Conservation (phyloP, 2,888 invertebrate species). For the Andricus curvator region DNA sequence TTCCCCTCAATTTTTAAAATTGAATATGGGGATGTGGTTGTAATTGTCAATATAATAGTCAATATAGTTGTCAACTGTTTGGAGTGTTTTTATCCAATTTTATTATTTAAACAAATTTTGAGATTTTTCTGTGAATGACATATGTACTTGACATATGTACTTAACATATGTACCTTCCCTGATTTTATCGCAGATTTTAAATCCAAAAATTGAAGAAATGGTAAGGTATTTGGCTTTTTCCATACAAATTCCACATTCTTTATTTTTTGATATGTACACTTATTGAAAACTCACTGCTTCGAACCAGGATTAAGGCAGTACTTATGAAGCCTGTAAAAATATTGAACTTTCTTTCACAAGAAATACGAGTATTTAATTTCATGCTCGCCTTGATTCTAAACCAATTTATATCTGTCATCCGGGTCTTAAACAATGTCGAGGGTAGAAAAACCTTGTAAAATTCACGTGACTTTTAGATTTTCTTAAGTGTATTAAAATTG, state of each 20-base stretch:
- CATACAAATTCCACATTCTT: too few species aligned
- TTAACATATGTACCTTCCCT: too few species aligned
- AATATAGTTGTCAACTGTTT: too few species aligned
- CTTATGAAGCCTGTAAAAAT: constrained; percentile 15
- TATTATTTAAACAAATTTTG: too few species aligned
- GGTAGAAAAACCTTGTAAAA: neutral
- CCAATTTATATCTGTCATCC: constrained; percentile 3
- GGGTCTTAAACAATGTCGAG: constrained; percentile 6
- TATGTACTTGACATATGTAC: too few species aligned
- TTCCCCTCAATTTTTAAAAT: too few species aligned
- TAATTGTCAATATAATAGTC: too few species aligned
- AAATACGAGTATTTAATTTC: constrained; percentile 2
- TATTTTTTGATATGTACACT: neutral
- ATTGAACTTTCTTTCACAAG: neutral
- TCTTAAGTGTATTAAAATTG: neutral
- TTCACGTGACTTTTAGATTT: neutral
- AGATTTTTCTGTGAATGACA: too few species aligned
- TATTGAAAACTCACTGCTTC: neutral
- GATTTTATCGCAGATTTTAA: too few species aligned
- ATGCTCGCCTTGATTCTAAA: neutral
- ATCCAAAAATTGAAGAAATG: neutral
- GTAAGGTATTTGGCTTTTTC: neutral
- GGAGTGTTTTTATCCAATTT: too few species aligned
- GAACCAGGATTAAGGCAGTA: neutral
- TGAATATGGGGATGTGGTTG: too few species aligned